phyloP scores from a whole-genome alignment of 2,113 vertebrate species.

The Seriola quinqueradiata region DNA sequence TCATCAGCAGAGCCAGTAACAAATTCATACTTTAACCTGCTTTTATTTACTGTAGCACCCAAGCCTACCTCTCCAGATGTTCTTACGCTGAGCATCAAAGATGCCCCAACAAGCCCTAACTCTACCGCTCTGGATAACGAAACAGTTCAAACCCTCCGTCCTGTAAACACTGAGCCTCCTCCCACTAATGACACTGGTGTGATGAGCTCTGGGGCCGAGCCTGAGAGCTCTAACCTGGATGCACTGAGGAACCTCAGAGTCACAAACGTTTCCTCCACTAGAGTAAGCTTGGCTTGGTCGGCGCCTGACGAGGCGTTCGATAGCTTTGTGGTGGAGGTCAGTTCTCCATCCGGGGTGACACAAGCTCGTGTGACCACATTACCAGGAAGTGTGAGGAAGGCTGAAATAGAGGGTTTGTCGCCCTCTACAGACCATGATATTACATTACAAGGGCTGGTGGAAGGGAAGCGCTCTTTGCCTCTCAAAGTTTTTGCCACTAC shows the following conservation, averaged over 20 bases:
- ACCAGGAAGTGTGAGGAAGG: constrained; percentile 65
- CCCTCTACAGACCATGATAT: constrained; percentile 72
- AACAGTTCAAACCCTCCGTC: constrained; percentile 21
- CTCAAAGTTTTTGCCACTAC: constrained; percentile 72
- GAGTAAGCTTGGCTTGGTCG: constrained; percentile 63
- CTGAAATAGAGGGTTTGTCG: constrained; percentile 69
- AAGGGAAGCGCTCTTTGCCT: constrained; percentile 68
- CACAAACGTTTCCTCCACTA: constrained; percentile 61
- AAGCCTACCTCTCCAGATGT: constrained; percentile 74
- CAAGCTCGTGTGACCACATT: constrained; percentile 42
- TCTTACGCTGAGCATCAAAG: constrained; percentile 69
- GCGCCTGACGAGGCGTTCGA: constrained; percentile 60
- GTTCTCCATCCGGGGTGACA: constrained; percentile 44
- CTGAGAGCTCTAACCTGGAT: constrained; percentile 44
- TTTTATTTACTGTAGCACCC: constrained; percentile 79
- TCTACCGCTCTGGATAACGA: constrained; percentile 42
- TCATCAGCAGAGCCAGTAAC: constrained; percentile 34
- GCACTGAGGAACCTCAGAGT: constrained; percentile 43
- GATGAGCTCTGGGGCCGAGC: constrained; percentile 52
- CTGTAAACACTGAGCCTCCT: constrained; percentile 34
- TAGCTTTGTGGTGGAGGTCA: constrained; percentile 72
- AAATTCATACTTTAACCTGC: constrained; percentile 69
- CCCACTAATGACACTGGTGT: constrained; percentile 10
- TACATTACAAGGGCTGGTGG: constrained; percentile 74
- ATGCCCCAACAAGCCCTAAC: constrained; percentile 43